These are phyloP conservation scores for Zygaena filipendulae DNA, from an alignment of 2,888 invertebrate genomes.

Conservation along the genomic window DNA sequence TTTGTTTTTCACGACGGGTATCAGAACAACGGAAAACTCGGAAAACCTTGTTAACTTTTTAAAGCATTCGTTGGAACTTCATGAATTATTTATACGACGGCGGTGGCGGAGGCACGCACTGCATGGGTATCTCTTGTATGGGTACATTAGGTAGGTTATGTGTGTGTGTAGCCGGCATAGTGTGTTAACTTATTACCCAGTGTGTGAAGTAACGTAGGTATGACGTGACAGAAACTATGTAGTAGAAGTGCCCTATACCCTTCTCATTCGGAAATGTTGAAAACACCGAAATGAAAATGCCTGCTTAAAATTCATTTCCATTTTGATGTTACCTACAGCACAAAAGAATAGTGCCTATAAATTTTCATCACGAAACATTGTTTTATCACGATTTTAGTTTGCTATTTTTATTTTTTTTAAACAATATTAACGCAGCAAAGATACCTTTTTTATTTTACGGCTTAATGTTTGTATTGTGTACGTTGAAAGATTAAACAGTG, in stretches of 20 bases:
- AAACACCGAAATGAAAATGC: too few species aligned
- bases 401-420: constrained; percentile 45
- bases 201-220: too few species aligned
- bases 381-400: constrained; percentile 52
- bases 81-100: constrained; percentile 53
- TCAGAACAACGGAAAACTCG: constrained; percentile 58
- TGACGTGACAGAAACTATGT: too few species aligned
- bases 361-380: constrained; percentile 56
- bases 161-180: constrained; percentile 5
- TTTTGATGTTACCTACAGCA: too few species aligned
- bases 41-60: constrained; percentile 65
- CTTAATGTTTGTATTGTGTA: constrained; percentile 36
- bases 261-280: too few species aligned
- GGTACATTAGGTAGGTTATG: constrained; percentile 1
- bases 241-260: too few species aligned
- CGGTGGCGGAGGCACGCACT: constrained; percentile 24
- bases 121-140: constrained; percentile 13
- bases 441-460: too few species aligned
- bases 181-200: too few species aligned
- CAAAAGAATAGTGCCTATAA: too few species aligned
- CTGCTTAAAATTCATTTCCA: too few species aligned
- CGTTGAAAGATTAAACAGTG: constrained; percentile 17
- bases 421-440: constrained; percentile 37
- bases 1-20: constrained; percentile 49
- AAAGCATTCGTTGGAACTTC: constrained; percentile 54